Base-by-base conservation (phyloP, 2,888 invertebrate species). In the Beris morrisii region DNA sequence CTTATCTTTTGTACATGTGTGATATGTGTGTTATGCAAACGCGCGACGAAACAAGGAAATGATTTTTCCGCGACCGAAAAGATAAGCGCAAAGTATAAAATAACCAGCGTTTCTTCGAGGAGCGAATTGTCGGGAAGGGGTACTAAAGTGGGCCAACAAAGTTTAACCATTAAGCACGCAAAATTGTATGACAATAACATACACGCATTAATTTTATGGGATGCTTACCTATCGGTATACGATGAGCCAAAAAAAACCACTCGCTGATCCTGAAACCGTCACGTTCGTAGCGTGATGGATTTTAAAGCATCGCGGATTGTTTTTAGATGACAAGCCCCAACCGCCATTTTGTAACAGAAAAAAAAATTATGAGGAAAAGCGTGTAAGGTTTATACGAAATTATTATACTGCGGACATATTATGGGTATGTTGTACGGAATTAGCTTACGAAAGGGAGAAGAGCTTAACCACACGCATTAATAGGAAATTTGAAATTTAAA, bases 81-180 rank as follows among this genome's bases (percentile, higher is more conserved):
- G 50, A 61, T 61, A 61, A 61, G 50, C 61, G 52, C 11, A 61
- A 61, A 32, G 48, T 32, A 59, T 50, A 50, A 59, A 48, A 52
- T 50, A 50, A 56, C 15, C n/a, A 22, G 22, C 22, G 22, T 22
- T 22, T 38, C 15, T 15, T 9, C 22, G 13, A 9, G 38, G 46
- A 31, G 22, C 22, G 22, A 22, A 22, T 22, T 22, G 22, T 22
- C 22, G 22, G 22, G 22, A 22, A 3, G 22, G 22, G 22, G 22
- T 22, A 22, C 2, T 22, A 22, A 22, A 32, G 38, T 38, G 38
- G 53, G 38, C 46, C 61, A 59, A 64, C 55, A 65, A 64, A 68
- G 46, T 57, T 68, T 61, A 68, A 32, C 68, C 68, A 68, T 65
- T 68, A 65, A 65, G 52, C 32, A 65, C 50, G 32, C 65, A 65